Percentiles rank a stretch among this genome's conserved stretches.
Conservation (phyloP, 2,888 invertebrate species). For the Rapana venosa region DNA sequence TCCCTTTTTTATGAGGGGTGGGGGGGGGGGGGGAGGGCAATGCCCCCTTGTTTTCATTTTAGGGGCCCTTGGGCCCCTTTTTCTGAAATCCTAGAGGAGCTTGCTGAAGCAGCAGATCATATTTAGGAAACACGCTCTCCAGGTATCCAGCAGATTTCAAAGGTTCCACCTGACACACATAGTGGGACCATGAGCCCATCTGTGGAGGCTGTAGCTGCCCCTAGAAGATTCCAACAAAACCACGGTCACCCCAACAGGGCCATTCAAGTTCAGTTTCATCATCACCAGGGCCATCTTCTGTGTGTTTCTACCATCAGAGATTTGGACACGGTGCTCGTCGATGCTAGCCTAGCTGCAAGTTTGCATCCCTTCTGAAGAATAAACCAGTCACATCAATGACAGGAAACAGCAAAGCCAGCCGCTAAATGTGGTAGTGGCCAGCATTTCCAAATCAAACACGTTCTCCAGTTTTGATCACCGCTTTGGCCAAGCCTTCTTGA, state of each 20-base stretch:
- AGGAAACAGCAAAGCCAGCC: slow-evolving; percentile 37
- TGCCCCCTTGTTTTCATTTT: too few species aligned
- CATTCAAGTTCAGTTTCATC: not conserved
- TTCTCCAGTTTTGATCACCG: not conserved
- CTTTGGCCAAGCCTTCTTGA: not conserved
- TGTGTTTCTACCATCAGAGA: not conserved
- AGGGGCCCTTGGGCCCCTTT: too few species aligned
- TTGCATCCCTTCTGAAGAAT: not conserved
- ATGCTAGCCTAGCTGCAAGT: slow-evolving; percentile 34
- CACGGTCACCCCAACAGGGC: not conserved
- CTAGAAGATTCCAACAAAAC: not conserved
- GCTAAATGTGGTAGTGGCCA: slow-evolving; percentile 30
- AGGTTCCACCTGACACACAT: not conserved
- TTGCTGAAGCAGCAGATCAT: slow-evolving; percentile 34
- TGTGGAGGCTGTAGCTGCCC: not conserved
- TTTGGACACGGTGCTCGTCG: slow-evolving; percentile 26
- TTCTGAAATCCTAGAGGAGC: too few species aligned
- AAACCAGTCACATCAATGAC: not conserved
- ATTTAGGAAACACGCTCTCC: slow-evolving; percentile 25
- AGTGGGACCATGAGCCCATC: not conserved
- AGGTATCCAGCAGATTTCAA: slow-evolving; percentile 6
- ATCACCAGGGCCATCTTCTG: not conserved
- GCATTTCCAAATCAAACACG: slow-evolving; percentile 34
- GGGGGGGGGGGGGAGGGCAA: too few species aligned
- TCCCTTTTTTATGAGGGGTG: too few species aligned